Evolutionary conservation across 1,140 invertebrate species (phyloP), one percentile per base, ranked within the genome.

Genomic region (Listronotus bonariensis): DNA sequence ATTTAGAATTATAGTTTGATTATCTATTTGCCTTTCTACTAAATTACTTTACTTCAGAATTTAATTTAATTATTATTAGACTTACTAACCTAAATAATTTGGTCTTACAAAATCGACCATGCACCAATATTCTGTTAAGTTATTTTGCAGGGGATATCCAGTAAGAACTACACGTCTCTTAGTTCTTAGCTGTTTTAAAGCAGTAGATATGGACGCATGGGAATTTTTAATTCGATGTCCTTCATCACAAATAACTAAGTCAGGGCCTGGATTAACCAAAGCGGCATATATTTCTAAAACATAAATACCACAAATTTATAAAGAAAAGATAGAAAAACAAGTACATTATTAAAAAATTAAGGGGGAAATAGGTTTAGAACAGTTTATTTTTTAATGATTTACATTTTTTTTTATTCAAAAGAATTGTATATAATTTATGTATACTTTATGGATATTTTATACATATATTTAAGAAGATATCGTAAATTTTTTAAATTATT

Each of bases 211-310:
- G 57, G 93, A 93, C 7, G 96, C 94, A 73, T 96, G 93, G 0
- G 92, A 91, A 78, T 97, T 97, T 77, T 98, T 98, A 41, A 98
- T 97, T n/a, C 93, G 80, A 80, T 98, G 95, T 0, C 96, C 96
- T 81, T 97, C 95, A 72, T 97, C 95, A 78, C 94, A 97, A 64
- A 97, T 94, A 0, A 98, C 92, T 38, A 97, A 79, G 81, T 98
- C 96, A 0, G 97, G 95, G 0, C 95, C 95, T 0, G 95, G 96
- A 73, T 88, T 90, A 0, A 98, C 89, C 40, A 99, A 76, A 3
- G 93, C 92, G 65, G 85, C 80, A 76, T 93, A 90, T 78, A 98
- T 92, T 76, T 92, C 92, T 91, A 77, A 48, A 75, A 78, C 70
- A 63, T 41, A 63, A 71, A 66, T 49, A 0, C 6, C 4, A 14